A percentile compares a stretch with the other conserved stretches of the same genome.
Evolutionary conservation across 2,113 vertebrate genomes (phyloP).

Genomic region (Salvator merianae): DNA sequence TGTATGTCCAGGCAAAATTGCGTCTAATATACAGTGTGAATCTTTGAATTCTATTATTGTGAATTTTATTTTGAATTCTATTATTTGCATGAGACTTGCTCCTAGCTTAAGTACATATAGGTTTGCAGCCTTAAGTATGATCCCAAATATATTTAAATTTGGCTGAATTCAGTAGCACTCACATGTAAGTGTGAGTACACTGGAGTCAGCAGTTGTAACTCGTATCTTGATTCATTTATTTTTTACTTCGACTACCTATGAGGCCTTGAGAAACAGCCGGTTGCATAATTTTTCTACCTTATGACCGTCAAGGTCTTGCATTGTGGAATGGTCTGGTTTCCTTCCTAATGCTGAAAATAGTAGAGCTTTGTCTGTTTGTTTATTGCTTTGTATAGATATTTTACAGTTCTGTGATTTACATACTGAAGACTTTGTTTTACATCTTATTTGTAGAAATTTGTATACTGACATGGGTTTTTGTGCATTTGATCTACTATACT

Average conservation of each 20-base stretch:
- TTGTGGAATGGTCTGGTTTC: no score
- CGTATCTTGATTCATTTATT: no score
- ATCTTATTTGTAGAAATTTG: not conserved
- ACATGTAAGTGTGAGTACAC: not conserved
- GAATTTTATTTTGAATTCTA: not conserved
- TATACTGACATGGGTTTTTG: not conserved
- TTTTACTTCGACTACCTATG: no score
- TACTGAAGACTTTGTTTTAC: not conserved
- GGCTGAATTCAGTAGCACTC: not conserved
- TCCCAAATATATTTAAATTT: no score
- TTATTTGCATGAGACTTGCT: not conserved
- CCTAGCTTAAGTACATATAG: not conserved
- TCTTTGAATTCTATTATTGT: not conserved
- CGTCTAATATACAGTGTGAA: not conserved
- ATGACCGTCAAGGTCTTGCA: no score
- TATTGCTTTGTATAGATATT: not conserved
- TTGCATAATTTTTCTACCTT: no score
- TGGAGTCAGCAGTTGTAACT: no score
- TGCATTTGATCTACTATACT: not conserved
- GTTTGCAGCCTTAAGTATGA: not conserved
- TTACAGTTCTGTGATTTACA: not conserved
- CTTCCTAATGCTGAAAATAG: conserved; percentile 7
- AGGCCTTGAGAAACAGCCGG: no score
- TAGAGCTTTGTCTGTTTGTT: no score
- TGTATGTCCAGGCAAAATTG: not conserved